Conservation (phyloP, 1,140 invertebrate genomes). For the Ectropis grisescens region DNA sequence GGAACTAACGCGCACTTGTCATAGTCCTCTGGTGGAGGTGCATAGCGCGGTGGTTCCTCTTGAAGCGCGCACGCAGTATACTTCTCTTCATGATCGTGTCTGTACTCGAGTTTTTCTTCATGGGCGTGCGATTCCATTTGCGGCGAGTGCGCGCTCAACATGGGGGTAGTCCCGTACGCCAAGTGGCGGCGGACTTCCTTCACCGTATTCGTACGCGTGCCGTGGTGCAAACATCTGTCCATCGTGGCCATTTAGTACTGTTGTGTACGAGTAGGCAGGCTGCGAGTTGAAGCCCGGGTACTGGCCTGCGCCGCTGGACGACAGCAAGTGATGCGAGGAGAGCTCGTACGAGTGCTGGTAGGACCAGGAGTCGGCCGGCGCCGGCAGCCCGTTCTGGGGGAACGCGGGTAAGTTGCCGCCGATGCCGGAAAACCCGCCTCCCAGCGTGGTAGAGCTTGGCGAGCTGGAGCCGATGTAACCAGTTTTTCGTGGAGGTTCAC, state of each 20-base stretch:
- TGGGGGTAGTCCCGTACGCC: slow-evolving; percentile 76
- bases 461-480: slow-evolving; percentile 80
- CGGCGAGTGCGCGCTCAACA: slow-evolving; percentile 76
- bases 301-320: slow-evolving; percentile 73
- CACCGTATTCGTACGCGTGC: slow-evolving; percentile 72
- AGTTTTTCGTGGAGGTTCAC: slow-evolving; percentile 95
- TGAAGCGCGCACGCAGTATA: slow-evolving; percentile 69
- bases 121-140: slow-evolving; percentile 67
- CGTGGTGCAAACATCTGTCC: slow-evolving; percentile 74
- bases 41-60: slow-evolving; percentile 74
- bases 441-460: slow-evolving; percentile 70
- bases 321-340: slow-evolving; percentile 79
- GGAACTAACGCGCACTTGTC: slow-evolving; percentile 66
- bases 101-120: slow-evolving; percentile 68
- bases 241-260: slow-evolving; percentile 78
- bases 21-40: slow-evolving; percentile 68
- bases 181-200: slow-evolving; percentile 72
- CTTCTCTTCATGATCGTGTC: slow-evolving; percentile 70
- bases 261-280: slow-evolving; percentile 74
- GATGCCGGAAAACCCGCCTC: slow-evolving; percentile 74
- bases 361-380: slow-evolving; percentile 81
- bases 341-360: slow-evolving; percentile 83
- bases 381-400: slow-evolving; percentile 73
- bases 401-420: slow-evolving; percentile 77
- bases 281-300: slow-evolving; percentile 74